Conservation (phyloP, 2,888 invertebrate genomes). For the Lepidochrysops patricia region DNA sequence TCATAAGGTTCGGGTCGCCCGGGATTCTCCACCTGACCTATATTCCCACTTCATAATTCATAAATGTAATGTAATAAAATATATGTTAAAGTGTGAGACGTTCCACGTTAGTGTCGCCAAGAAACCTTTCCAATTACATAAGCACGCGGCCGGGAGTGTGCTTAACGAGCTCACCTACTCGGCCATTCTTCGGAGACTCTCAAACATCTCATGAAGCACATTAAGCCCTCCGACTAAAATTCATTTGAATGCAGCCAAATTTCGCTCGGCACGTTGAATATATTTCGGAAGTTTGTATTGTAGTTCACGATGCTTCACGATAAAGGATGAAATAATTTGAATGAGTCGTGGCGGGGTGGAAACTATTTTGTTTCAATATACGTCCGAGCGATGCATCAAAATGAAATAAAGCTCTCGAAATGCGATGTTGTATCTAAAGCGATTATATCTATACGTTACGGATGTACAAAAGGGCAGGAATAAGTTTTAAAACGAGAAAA, state of each 20-base stretch:
- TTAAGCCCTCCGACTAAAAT: slow-evolving; percentile 10
- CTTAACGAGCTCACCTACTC: slow-evolving; percentile 13
- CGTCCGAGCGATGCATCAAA: not conserved
- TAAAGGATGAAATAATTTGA: not conserved
- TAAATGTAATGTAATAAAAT: slow-evolving; percentile 1
- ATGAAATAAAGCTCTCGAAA: not conserved
- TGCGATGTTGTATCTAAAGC: not conserved
- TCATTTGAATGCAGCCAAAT: slow-evolving; percentile 10
- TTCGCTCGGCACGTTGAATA: not conserved
- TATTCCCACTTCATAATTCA: not conserved
- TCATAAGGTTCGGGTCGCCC: not conserved
- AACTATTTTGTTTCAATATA: not conserved
- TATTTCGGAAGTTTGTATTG: slow-evolving; percentile 3
- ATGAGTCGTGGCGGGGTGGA: not conserved
- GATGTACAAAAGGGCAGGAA: not conserved
- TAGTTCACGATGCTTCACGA: not conserved
- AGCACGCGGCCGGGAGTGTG: slow-evolving; percentile 3
- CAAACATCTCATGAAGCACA: slow-evolving; percentile 4
- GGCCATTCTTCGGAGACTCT: slow-evolving; percentile 7
- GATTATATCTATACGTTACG: not conserved
- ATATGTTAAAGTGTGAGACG: not conserved
- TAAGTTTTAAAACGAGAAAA: not conserved
- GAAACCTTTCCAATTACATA: slow-evolving; percentile 14
- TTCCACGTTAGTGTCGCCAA: slow-evolving; percentile 2
- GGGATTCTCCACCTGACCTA: not conserved